phyloP scores from a whole-genome alignment of 2,797 vertebrate genomes.

The Ceryle rudis region DNA sequence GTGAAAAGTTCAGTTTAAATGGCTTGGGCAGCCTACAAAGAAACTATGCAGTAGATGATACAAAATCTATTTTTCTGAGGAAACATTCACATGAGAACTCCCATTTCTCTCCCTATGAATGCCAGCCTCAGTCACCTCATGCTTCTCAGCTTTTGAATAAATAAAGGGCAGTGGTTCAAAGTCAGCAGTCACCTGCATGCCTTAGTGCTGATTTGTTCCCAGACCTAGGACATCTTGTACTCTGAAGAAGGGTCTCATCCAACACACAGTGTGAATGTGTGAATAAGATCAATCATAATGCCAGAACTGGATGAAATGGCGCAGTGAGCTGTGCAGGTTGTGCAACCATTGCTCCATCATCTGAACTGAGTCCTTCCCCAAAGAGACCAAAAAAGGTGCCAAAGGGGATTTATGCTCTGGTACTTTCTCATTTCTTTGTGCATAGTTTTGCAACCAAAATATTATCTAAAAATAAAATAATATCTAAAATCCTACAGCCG shows the following conservation, averaged over 20 bases:
- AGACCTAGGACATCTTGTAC: background rate
- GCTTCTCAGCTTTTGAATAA: background rate
- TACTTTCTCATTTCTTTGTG: background rate
- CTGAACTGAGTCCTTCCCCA: background rate
- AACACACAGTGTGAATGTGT: rapidly evolving
- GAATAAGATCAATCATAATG: background rate
- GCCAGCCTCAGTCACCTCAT: background rate
- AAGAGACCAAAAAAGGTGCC: background rate
- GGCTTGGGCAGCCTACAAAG: background rate
- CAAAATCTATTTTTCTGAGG: background rate
- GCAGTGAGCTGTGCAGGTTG: background rate
- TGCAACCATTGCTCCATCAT: background rate
- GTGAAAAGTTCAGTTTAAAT: background rate
- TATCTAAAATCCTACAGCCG: background rate
- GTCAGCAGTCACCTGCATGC: background rate
- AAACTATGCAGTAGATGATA: background rate
- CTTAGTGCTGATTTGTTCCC: background rate
- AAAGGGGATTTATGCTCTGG: background rate
- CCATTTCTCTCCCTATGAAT: background rate
- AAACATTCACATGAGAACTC: background rate
- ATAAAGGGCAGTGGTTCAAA: background rate
- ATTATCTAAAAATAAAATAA: too few relatives aligned
- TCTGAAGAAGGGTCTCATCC: background rate
- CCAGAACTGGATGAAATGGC: background rate
- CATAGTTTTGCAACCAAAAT: background rate